Evolutionary conservation across 2,888 invertebrate genomes (phyloP).

Genomic region (Hirudinaria manillensis): DNA sequence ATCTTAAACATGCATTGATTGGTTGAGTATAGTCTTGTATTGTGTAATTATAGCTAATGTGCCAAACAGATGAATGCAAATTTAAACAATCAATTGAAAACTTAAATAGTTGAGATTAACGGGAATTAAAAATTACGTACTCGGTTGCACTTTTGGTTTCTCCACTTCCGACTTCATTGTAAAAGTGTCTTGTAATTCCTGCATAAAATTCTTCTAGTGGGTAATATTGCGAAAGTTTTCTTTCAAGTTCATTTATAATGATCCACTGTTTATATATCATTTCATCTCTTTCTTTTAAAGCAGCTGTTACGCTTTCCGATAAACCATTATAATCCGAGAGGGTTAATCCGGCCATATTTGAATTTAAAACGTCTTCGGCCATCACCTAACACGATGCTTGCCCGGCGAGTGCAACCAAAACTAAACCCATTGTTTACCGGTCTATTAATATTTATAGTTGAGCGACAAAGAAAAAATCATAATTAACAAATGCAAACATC

Average conservation of each 20-base stretch:
- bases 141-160: too few relatives aligned
- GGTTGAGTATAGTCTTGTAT: too few relatives aligned
- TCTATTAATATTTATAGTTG: slow-evolving; percentile 6
- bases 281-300: slow-evolving; percentile 23
- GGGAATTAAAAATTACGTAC: too few relatives aligned
- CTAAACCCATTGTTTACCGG: neutral
- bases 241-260: slow-evolving; percentile 21
- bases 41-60: too few relatives aligned
- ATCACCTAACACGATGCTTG: neutral
- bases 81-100: too few relatives aligned
- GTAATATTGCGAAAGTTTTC: slow-evolving; percentile 7
- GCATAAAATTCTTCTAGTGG: slow-evolving; percentile 18
- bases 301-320: slow-evolving; percentile 6
- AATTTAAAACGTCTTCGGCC: slow-evolving; percentile 12
- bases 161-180: neutral
- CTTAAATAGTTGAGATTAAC: too few relatives aligned
- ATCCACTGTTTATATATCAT: slow-evolving; percentile 14
- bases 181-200: slow-evolving; percentile 10
- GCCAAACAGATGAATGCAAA: too few relatives aligned
- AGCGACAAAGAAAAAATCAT: neutral
- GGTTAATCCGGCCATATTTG: slow-evolving; percentile 14
- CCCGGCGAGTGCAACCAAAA: neutral
- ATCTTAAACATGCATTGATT: too few relatives aligned
- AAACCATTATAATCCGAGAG: slow-evolving; percentile 11
- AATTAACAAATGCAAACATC: neutral